phyloP scores from a whole-genome alignment of 2,888 invertebrate genomes.

The Ectobius pallidus region DNA sequence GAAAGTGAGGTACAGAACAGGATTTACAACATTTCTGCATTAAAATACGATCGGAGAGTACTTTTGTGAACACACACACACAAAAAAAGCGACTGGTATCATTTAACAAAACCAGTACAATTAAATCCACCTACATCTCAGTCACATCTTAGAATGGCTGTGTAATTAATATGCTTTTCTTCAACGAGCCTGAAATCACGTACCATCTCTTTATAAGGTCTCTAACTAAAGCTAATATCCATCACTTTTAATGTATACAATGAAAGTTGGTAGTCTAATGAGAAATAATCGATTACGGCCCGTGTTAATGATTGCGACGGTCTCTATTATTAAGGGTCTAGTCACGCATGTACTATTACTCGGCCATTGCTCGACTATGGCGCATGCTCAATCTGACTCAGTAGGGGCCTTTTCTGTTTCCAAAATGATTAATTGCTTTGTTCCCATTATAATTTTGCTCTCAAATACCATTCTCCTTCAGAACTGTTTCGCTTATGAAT shows the following conservation, averaged over 20 bases:
- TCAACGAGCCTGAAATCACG: neutral
- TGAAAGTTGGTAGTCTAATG: conserved; percentile 8
- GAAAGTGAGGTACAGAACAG: neutral
- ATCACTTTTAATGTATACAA: conserved; percentile 3
- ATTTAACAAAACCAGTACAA: too few species aligned
- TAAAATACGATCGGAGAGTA: neutral
- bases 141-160: neutral
- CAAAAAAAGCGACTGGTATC: too few species aligned
- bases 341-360: neutral
- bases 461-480: conserved; percentile 10
- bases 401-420: neutral
- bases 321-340: neutral
- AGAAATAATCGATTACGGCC: neutral
- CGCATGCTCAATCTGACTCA: neutral
- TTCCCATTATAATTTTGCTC: conserved; percentile 6
- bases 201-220: neutral
- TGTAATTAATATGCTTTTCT: neutral
- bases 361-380: conserved; percentile 4
- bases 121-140: neutral
- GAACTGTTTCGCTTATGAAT: too few species aligned
- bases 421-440: conserved; percentile 2
- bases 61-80: neutral
- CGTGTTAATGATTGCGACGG: neutral
- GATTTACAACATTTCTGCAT: neutral
- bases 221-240: too few species aligned